phyloP scores from a whole-genome alignment of 2,888 invertebrate species.

The Melanargia galathea region DNA sequence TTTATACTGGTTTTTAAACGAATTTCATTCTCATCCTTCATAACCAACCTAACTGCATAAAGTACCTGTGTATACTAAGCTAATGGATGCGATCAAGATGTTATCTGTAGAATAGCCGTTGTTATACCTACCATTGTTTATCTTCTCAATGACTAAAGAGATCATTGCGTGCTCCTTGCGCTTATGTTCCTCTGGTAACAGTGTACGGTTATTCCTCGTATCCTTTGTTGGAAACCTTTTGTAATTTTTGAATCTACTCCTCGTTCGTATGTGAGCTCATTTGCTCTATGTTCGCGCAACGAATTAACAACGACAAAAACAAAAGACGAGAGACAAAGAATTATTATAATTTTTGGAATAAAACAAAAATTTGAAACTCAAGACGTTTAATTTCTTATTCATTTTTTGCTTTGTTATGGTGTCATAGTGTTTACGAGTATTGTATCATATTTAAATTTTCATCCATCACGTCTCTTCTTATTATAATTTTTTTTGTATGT shows the following conservation, averaged over 20 bases:
- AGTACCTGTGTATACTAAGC: slow-evolving; percentile 18
- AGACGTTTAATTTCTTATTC: no score
- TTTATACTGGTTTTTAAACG: neutral
- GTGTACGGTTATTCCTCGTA: slow-evolving; percentile 43
- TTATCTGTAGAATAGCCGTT: slow-evolving; percentile 50
- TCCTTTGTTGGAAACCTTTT: slow-evolving; percentile 25
- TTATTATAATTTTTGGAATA: no score
- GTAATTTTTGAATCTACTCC: neutral
- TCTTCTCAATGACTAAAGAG: slow-evolving; percentile 57
- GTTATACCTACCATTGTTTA: slow-evolving; percentile 62
- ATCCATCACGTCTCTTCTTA: no score
- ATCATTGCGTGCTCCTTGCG: slow-evolving; percentile 63
- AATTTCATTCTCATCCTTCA: neutral
- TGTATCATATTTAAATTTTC: no score
- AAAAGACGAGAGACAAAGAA: neutral
- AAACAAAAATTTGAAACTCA: neutral
- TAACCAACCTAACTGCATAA: neutral
- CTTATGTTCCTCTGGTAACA: slow-evolving; percentile 51
- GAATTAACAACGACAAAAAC: neutral
- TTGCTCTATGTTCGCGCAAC: neutral
- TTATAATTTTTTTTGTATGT: no score
- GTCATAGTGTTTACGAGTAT: no score
- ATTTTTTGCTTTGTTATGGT: no score
- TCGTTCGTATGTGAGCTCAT: neutral
- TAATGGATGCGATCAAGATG: slow-evolving; percentile 56